A percentile compares a stretch with the other conserved stretches of the same genome.
These are phyloP conservation scores for Ivindomyrus marchei DNA, from an alignment of 2,113 vertebrate species.

Conservation along the genomic window DNA sequence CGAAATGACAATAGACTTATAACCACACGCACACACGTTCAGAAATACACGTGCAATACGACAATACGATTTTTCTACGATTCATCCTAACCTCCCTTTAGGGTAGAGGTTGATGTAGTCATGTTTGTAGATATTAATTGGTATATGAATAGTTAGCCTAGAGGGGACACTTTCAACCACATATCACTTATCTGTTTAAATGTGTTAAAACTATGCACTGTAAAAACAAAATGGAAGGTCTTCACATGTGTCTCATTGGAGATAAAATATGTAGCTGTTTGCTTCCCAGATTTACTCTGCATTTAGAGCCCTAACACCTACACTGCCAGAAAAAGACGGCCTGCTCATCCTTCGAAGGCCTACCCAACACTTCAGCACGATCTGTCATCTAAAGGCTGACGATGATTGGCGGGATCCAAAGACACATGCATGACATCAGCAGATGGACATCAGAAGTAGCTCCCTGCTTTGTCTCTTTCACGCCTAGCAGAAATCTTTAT, in stretches of 20 bases:
- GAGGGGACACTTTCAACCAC: not conserved
- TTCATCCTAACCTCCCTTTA: not conserved
- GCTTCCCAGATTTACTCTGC: not conserved
- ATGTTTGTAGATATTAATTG: not conserved
- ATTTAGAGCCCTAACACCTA: conserved; percentile 13
- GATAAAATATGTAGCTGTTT: not conserved
- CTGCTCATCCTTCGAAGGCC: conserved; percentile 35
- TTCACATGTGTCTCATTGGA: not conserved
- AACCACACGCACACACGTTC: not conserved
- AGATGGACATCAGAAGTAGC: conserved; percentile 35
- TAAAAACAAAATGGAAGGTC: not conserved
- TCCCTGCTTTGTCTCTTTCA: conserved; percentile 42
- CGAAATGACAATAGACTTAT: not conserved
- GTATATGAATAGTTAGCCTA: not conserved
- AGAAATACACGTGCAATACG: not conserved
- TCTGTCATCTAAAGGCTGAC: conserved; percentile 35
- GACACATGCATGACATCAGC: conserved; percentile 27
- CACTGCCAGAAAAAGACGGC: conserved; percentile 31
- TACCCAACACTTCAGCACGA: conserved; percentile 27
- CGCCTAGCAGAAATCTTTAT: conserved; percentile 18
- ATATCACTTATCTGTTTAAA: not conserved
- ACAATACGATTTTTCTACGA: not conserved
- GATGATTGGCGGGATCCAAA: conserved; percentile 46
- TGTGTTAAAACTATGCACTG: not conserved
- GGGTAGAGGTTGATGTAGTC: not conserved